Conservation (phyloP, 2,113 vertebrate genomes). For the Chrysochloris asiatica region DNA sequence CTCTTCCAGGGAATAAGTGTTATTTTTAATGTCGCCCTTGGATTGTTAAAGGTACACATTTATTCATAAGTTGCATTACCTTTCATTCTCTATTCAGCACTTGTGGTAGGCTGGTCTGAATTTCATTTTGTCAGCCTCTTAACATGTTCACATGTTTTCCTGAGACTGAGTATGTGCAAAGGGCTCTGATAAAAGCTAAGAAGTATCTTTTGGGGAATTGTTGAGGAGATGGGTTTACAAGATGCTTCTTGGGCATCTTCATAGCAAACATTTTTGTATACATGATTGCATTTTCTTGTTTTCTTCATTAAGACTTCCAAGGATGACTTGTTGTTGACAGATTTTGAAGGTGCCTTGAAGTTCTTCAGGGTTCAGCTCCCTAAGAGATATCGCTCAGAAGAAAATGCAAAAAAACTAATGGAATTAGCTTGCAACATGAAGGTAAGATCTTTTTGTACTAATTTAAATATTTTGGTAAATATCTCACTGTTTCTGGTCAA, state of each 20-base stretch:
- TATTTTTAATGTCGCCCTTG: conserved; percentile 98
- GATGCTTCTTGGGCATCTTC: background rate
- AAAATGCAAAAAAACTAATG: conserved; percentile 99
- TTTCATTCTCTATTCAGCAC: background rate
- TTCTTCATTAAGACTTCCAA: conserved; percentile 91
- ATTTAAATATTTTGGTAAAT: conserved; percentile 3
- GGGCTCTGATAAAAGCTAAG: conserved; percentile 2
- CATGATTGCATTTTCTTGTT: conserved; percentile 40
- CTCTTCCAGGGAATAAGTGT: conserved; percentile 95
- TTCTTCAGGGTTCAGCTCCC: conserved; percentile 99
- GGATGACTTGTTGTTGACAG: conserved; percentile 95
- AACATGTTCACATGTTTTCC: background rate
- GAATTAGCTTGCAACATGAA: conserved; percentile 98
- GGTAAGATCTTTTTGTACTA: conserved; percentile 84
- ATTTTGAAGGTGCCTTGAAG: conserved; percentile 98
- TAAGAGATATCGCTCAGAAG: conserved; percentile 98
- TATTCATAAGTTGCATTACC: background rate
- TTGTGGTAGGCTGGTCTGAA: background rate
- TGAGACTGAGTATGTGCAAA: background rate
- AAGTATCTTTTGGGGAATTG: background rate
- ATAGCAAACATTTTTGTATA: background rate
- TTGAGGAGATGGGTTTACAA: background rate
- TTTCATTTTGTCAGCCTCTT: background rate
- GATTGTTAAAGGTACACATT: conserved; percentile 93
- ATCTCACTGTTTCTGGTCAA: conserved; percentile 20